Evolutionary conservation across 35 echinoderm and acorn worm genomes (phyloP), one percentile per base, ranked within the genome.

Genomic region (Apostichopus japonicus): DNA sequence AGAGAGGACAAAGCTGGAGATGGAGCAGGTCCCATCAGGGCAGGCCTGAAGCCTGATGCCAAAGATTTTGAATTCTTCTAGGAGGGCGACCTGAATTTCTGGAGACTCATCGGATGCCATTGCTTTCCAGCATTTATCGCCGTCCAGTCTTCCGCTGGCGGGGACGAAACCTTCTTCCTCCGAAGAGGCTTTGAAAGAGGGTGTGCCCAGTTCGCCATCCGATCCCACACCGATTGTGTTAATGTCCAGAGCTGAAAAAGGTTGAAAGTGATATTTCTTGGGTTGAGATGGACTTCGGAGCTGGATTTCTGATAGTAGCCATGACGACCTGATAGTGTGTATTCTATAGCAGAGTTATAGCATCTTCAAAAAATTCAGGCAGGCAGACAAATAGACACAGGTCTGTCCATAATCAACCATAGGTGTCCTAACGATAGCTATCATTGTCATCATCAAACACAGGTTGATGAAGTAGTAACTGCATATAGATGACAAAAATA

Each of bases 31-130:
- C 5, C 13, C 80, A 54, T 53, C 52, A 33, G 27, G 27, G 52
- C 80, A 83, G 10, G 52, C 51, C 53, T 83, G 80, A 19, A 83
- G 17, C 17, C 80, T 22, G 53, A 83, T 19, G 55, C 80, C 80
- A 10, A 55, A 55, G 19, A 83, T 11, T 56, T 17, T 14, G 80
- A 55, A 83, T 15, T 83, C 14, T 54, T 83, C 80, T 4, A 83
- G 21, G 17, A 83, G 51, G 16, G 80, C 10, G 8, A 83, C 80
- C 13, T 54, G 5, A 22, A 83, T 22, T 53, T 53, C 54, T 17
- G 80, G 80, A 1, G 4, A 6, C 6, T 10, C 51, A 55, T 83
- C 80, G 10, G 14, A 6, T 55, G 53, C 1, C 80, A 54, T 54
- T 58, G 80, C 51, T 55, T 54, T 83, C 80, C 80, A 83, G 22